Percentiles rank a stretch among this genome's conserved stretches.
Conservation (phyloP, 2,888 invertebrate genomes). For the Oligia latruncula region DNA sequence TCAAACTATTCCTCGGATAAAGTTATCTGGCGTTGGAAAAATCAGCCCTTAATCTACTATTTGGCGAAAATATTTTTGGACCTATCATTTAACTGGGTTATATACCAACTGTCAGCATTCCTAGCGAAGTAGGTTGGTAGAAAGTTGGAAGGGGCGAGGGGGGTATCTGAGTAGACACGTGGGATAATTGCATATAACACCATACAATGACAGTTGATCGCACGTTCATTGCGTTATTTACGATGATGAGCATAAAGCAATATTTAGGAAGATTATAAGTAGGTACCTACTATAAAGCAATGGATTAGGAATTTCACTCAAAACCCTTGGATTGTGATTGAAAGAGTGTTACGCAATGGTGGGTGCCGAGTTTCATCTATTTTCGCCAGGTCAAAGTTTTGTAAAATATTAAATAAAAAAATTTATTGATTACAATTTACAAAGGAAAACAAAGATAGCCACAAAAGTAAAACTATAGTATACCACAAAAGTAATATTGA, state of each 20-base stretch:
- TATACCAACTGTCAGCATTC: neutral
- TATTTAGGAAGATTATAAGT: too few species aligned
- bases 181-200: neutral
- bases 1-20: too few species aligned
- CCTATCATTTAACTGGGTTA: neutral
- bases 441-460: too few species aligned
- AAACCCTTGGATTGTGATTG: neutral
- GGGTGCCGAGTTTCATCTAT: neutral
- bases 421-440: too few species aligned
- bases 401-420: neutral
- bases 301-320: neutral
- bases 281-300: neutral
- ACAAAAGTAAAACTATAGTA: too few species aligned
- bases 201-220: neutral
- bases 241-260: neutral
- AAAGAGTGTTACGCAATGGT: neutral
- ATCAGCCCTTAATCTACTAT: neutral
- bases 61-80: slow-evolving; percentile 18
- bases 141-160: neutral
- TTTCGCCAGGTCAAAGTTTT: neutral
- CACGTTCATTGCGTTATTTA: neutral
- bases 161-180: neutral
- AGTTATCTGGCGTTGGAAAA: too few species aligned
- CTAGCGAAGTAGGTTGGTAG: neutral
- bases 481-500: too few species aligned